phyloP scores from a whole-genome alignment of 2,113 vertebrate species.

The Marmota flaviventris region DNA sequence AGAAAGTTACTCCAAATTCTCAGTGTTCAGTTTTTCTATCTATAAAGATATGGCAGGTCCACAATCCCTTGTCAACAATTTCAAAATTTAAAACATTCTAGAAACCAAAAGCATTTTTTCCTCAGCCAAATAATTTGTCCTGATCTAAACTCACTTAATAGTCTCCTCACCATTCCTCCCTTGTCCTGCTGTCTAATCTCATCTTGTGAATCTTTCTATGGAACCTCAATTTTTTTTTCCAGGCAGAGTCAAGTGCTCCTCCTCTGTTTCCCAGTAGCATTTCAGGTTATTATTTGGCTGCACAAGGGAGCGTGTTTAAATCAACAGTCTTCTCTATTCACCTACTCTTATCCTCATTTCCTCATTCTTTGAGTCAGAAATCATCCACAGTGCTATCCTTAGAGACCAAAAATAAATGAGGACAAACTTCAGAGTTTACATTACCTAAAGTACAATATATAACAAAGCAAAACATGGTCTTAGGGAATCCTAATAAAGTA shows the following conservation, averaged over 20 bases:
- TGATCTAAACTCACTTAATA: neutral
- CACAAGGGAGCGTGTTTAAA: neutral
- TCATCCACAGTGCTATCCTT: neutral
- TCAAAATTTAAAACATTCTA: constrained; percentile 13
- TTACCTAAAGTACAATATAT: neutral
- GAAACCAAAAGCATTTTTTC: constrained; percentile 25
- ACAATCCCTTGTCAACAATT: neutral
- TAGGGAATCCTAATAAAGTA: neutral
- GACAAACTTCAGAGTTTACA: constrained; percentile 25
- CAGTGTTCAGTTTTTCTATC: neutral
- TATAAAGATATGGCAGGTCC: neutral
- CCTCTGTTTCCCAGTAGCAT: neutral
- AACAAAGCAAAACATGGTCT: neutral
- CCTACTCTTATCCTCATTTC: neutral
- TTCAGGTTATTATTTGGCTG: neutral
- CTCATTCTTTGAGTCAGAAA: constrained; percentile 37
- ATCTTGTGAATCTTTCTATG: neutral
- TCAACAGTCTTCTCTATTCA: neutral
- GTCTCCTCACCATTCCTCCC: neutral
- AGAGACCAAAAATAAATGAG: neutral
- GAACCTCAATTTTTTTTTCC: neutral
- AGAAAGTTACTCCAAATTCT: constrained; percentile 6
- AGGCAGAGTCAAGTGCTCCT: neutral
- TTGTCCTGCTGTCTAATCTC: neutral
- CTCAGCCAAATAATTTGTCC: neutral